These are phyloP conservation scores for Mesorhabditis spiculigera DNA, from an alignment of 2,888 invertebrate genomes.

Conservation along the genomic window DNA sequence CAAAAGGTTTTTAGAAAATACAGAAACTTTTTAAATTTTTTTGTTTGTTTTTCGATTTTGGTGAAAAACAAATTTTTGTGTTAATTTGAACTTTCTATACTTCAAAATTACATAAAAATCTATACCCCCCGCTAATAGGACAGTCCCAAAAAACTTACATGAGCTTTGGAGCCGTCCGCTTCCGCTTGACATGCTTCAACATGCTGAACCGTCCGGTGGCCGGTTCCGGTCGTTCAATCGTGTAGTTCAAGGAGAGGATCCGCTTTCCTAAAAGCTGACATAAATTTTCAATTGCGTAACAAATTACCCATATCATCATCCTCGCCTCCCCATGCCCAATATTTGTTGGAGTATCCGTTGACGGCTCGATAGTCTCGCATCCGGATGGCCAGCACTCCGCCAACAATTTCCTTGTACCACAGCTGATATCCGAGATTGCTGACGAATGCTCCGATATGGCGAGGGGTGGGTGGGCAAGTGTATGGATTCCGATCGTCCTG, in stretches of 20 bases:
- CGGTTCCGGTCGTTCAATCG: conserved; percentile 54
- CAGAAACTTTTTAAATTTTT: background rate
- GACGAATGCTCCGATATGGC: conserved; percentile 61
- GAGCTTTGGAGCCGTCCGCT: conserved; percentile 53
- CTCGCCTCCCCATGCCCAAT: conserved; percentile 58
- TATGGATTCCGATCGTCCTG: conserved; percentile 61
- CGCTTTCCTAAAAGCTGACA: conserved; percentile 34
- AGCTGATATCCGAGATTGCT: conserved; percentile 63
- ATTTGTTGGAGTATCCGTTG: conserved; percentile 63
- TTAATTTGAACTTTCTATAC: too few species aligned
- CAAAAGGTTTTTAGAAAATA: too few species aligned
- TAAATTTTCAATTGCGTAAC: background rate
- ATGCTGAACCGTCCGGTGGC: conserved; percentile 64
- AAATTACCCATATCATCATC: conserved; percentile 52
- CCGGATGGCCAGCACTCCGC: conserved; percentile 61
- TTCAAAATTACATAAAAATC: too few species aligned
- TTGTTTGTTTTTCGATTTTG: background rate
- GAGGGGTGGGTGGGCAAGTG: conserved; percentile 59
- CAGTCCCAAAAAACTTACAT: conserved; percentile 30
- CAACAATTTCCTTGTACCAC: conserved; percentile 62
- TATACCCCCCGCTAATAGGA: background rate
- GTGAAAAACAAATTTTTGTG: background rate
- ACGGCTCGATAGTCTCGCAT: conserved; percentile 60
- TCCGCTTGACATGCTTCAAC: conserved; percentile 64
- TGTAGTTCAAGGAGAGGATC: conserved; percentile 51